Conservation (phyloP, 1,140 invertebrate genomes). For the Xylocopa sonorina region DNA sequence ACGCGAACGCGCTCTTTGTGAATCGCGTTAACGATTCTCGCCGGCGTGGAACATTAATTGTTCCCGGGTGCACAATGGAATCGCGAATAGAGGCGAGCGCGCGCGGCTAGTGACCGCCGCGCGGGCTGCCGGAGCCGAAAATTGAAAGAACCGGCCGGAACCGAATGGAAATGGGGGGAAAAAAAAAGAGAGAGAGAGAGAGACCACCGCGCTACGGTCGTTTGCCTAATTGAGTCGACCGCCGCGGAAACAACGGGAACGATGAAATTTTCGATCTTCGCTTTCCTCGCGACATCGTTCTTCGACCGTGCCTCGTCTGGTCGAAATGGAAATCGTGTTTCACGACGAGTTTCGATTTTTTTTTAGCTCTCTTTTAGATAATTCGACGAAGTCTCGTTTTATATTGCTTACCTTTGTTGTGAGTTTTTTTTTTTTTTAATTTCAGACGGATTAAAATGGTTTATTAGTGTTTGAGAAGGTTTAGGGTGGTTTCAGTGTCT, state of each 20-base stretch:
- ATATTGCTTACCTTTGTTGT: too few relatives aligned
- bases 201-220: neutral
- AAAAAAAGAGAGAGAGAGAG: neutral
- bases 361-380: too few relatives aligned
- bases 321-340: neutral
- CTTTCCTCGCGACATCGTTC: neutral
- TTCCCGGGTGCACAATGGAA: constrained; percentile 52
- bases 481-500: too few relatives aligned
- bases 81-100: constrained; percentile 14
- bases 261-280: constrained; percentile 26
- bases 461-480: too few relatives aligned
- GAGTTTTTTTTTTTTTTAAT: too few relatives aligned
- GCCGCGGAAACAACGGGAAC: constrained; percentile 1
- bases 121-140: constrained; percentile 14
- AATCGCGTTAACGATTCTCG: constrained; percentile 59
- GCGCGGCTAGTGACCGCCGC: constrained; percentile 18
- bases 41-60: constrained; percentile 53
- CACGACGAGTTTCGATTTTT: too few relatives aligned
- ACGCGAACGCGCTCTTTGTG: constrained; percentile 30
- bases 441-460: too few relatives aligned
- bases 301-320: neutral
- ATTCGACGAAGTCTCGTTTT: too few relatives aligned
- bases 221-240: constrained; percentile 35
- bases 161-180: neutral
- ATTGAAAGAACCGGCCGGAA: constrained; percentile 24